Base-by-base conservation (phyloP, 2,113 vertebrate species). In the Brevimyrus niger region DNA sequence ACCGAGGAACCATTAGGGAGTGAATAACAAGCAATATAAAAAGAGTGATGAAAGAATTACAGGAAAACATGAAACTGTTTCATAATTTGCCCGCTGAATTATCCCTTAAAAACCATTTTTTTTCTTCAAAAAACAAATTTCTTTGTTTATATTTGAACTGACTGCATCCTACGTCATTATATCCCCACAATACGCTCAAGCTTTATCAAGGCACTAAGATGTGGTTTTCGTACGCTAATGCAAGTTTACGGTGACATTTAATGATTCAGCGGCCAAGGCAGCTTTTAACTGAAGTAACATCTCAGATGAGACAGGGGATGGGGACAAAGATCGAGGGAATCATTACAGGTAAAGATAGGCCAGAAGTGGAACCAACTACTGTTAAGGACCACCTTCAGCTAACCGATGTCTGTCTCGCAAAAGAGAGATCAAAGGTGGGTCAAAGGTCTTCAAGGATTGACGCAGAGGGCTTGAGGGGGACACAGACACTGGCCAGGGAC, bases 31-130 rank as follows among this genome's bases (percentile, higher is more conserved):
- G 84, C 51, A 88, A 83, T 27, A 73, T 90, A 89, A 90, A 88
- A 90, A 38, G 89, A 86, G 89, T 92, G 92, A 91, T 91, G 91
- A 89, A 91, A 91, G 90, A 90, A 89, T 90, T 91, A 89, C 91
- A 50, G 83, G 86, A 90, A 82, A 38, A 89, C 84, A 88, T 51
- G 88, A 88, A 90, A 90, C 69, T 90, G 31, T 90, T 89, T 90
- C 55, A 88, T 82, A 27, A 89, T 51, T 87, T 46, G 44, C 89
- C 48, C 83, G 13, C 19, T 46, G 55, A 86, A 13, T 86, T 38
- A 65, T 84, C 42, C 10, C 42, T 53, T 80, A 48, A n/a, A 83
- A 85, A 35, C 15, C n/a, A 27, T 50, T 53, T 17, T 23, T 23
- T 86, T n/a, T 51, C 31, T 35, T 53, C 10, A 87, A 35, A 55